A percentile compares a stretch with the other conserved stretches of the same genome.
Evolutionary conservation across 2,113 vertebrate genomes (phyloP).

Genomic region (Centropus unirufus): DNA sequence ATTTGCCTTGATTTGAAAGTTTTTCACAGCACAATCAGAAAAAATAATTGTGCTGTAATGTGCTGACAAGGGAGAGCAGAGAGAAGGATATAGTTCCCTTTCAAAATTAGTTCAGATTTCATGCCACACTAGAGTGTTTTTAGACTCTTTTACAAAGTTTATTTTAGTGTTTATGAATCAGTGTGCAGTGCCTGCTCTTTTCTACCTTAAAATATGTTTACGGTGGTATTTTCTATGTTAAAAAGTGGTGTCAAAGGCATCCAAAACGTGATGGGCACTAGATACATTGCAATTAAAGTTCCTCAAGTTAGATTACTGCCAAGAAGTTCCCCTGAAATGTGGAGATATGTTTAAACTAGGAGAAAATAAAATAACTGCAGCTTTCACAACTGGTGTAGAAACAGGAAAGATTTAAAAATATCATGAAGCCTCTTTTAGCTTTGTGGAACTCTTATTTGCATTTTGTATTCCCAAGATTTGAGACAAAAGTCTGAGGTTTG

Average conservation of each 20-base stretch:
- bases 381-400: neutral
- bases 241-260: neutral
- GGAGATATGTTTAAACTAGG: neutral
- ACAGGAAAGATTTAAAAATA: neutral
- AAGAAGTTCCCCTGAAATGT: neutral
- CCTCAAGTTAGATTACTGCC: neutral
- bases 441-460: neutral
- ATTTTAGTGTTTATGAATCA: neutral
- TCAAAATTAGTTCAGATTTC: neutral
- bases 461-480: neutral
- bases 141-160: neutral
- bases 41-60: neutral
- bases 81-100: neutral
- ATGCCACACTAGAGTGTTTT: neutral
- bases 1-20: neutral
- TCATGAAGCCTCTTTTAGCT: neutral
- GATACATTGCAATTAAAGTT: neutral
- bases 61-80: neutral
- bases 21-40: neutral
- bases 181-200: neutral
- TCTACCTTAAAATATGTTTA: neutral
- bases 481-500: neutral
- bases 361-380: neutral
- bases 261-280: neutral
- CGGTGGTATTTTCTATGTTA: neutral